Conservation (phyloP, 2,113 vertebrate genomes). For the Hippocampus zosterae region DNA sequence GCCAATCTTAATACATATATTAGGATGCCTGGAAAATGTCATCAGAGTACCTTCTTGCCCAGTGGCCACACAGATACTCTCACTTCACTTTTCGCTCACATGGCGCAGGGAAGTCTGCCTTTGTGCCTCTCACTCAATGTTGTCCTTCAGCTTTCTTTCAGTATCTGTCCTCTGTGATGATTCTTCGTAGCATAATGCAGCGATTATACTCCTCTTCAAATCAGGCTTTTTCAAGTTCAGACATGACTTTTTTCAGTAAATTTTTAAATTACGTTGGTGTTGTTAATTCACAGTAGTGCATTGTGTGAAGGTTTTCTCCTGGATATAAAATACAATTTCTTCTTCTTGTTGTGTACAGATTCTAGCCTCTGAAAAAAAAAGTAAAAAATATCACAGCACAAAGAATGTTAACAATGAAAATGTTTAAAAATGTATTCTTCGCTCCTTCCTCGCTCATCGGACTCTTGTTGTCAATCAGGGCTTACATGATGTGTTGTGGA, state of each 20-base stretch:
- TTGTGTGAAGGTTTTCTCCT: too few relatives aligned
- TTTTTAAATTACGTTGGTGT: neutral
- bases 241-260: neutral
- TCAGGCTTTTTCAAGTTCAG: neutral
- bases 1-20: constrained; percentile 78
- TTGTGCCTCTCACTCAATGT: neutral
- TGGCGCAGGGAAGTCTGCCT: neutral
- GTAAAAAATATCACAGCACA: too few relatives aligned
- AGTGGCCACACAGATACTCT: neutral
- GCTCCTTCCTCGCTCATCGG: too few relatives aligned
- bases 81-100: neutral
- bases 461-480: too few relatives aligned
- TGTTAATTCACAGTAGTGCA: neutral
- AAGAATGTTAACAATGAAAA: too few relatives aligned
- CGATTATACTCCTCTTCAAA: too few relatives aligned
- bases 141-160: neutral
- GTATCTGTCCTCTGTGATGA: neutral
- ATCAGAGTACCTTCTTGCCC: constrained; percentile 35
- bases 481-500: too few relatives aligned
- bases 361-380: too few relatives aligned
- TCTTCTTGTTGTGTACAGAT: too few relatives aligned
- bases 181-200: neutral
- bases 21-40: constrained; percentile 38
- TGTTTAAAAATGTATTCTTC: too few relatives aligned
- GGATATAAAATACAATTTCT: too few relatives aligned